These are phyloP conservation scores for Gobio occitaniae DNA, from an alignment of 2,797 vertebrate genomes.

Conservation along the genomic window DNA sequence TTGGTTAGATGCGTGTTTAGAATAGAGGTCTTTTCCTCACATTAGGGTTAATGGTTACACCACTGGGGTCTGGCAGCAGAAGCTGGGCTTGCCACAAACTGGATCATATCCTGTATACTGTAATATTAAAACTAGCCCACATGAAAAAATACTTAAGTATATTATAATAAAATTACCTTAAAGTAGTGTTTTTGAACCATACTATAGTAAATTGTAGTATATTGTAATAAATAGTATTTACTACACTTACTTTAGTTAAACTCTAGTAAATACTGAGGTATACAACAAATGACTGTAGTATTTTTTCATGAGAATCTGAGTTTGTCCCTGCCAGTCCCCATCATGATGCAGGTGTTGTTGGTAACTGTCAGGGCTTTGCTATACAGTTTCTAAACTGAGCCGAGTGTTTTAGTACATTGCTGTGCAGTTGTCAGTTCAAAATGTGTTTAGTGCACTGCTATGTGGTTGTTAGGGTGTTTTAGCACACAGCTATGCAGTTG, in stretches of 20 bases:
- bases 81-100: constrained; percentile 21
- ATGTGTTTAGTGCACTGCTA: background rate
- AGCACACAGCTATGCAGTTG: background rate
- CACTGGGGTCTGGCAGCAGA: constrained; percentile 37
- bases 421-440: background rate
- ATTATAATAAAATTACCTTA: no score
- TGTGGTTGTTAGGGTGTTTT: background rate
- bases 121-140: constrained; percentile 18
- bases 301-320: background rate
- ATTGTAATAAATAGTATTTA: no score
- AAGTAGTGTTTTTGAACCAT: no score
- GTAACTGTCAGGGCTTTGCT: background rate
- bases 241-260: no score
- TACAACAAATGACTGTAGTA: no score
- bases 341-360: background rate
- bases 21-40: constrained; percentile 10
- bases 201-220: no score
- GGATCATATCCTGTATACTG: constrained; percentile 10
- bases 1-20: constrained; percentile 17
- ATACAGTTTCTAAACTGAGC: background rate
- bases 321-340: background rate
- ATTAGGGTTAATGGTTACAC: constrained; percentile 46
- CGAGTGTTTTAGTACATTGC: background rate
- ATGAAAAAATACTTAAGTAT: no score
- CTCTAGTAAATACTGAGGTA: no score